Percentiles rank a stretch among this genome's conserved stretches.
Conservation (phyloP, 1,140 invertebrate species). For the Zaprionus kolodkinae region DNA sequence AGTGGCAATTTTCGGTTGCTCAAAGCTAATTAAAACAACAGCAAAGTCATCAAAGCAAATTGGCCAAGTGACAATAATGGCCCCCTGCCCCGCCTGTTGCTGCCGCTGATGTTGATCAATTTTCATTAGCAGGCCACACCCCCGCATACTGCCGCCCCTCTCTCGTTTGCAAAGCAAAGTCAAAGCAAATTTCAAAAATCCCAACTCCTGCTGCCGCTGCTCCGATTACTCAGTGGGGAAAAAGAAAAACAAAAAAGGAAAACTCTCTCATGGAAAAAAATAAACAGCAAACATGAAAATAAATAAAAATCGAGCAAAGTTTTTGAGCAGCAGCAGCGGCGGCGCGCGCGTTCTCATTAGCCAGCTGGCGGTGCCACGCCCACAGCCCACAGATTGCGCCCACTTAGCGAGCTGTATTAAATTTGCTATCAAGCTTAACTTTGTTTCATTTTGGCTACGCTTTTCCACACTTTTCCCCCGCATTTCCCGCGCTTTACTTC, state of each 20-base stretch:
- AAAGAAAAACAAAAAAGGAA: not conserved
- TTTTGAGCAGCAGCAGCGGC: constrained; percentile 8
- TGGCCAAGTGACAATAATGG: constrained; percentile 52
- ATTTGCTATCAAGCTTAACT: constrained; percentile 67
- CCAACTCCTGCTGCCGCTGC: constrained; percentile 21
- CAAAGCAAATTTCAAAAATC: constrained; percentile 37
- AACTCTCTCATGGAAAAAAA: not conserved
- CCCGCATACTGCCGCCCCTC: not conserved
- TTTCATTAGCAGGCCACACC: constrained; percentile 52
- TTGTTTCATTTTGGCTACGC: constrained; percentile 17
- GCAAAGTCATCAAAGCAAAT: constrained; percentile 51
- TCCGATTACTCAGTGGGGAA: not conserved
- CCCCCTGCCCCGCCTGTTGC: not conserved
- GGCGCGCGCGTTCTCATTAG: constrained; percentile 45
- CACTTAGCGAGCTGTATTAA: constrained; percentile 49
- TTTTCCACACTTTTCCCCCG: constrained; percentile 7
- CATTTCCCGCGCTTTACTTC: constrained; percentile 39
- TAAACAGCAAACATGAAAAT: not conserved
- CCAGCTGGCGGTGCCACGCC: constrained; percentile 28
- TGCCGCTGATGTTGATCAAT: constrained; percentile 56
- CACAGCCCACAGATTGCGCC: constrained; percentile 14
- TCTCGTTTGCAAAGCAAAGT: not conserved
- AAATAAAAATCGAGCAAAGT: constrained; percentile 29
- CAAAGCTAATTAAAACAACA: constrained; percentile 46
- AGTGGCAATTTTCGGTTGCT: constrained; percentile 24